Percentiles rank a stretch among this genome's conserved stretches.
Conservation (phyloP, 2,888 invertebrate genomes). For the Agonopterix alstromeriana region DNA sequence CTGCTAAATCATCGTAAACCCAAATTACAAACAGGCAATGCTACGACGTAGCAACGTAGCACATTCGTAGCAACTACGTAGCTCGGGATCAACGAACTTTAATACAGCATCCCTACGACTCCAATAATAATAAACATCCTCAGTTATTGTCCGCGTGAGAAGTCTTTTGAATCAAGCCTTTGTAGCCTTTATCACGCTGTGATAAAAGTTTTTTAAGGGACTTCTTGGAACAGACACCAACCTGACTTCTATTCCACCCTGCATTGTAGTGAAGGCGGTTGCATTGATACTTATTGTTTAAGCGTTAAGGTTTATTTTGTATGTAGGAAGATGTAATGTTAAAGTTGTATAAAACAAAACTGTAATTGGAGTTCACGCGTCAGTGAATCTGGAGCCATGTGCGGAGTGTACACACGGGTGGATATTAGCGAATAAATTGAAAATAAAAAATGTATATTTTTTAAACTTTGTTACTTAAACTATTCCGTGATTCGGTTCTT, state of each 20-base stretch:
- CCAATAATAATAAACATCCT: background rate
- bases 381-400: constrained; percentile 24
- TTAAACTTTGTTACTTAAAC: too few species aligned
- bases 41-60: background rate
- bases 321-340: background rate
- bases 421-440: constrained; percentile 12
- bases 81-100: constrained; percentile 25
- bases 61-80: constrained; percentile 2
- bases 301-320: constrained; percentile 18
- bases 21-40: background rate
- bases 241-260: too few species aligned
- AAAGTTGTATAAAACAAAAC: constrained; percentile 19
- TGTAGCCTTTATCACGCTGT: background rate
- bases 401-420: constrained; percentile 10
- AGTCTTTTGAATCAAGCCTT: background rate
- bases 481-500: too few species aligned
- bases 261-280: too few species aligned
- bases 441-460: too few species aligned
- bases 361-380: constrained; percentile 43
- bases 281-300: constrained; percentile 7
- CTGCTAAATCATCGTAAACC: too few species aligned
- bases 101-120: constrained; percentile 9
- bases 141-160: background rate
- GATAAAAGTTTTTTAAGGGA: too few species aligned
- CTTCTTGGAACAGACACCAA: too few species aligned